A percentile compares a stretch with the other conserved stretches of the same genome.
Conservation (phyloP, 2,113 vertebrate species). For the Brachyhypopomus occidentalis region DNA sequence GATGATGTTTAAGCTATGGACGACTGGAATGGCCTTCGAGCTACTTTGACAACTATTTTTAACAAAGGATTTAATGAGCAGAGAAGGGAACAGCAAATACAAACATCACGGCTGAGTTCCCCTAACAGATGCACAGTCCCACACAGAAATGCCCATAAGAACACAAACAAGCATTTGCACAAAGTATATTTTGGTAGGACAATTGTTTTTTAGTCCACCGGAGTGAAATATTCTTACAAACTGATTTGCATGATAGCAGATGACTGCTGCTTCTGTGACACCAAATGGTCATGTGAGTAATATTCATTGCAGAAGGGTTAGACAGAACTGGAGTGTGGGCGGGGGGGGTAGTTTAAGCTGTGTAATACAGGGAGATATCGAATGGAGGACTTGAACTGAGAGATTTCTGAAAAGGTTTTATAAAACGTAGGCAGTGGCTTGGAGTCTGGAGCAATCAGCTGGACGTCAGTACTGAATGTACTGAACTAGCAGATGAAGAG, state of each 20-base stretch:
- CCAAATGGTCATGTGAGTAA: background rate
- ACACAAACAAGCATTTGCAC: background rate
- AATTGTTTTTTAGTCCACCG: background rate
- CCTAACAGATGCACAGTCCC: slow-evolving; percentile 22
- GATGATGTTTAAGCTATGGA: slow-evolving; percentile 34
- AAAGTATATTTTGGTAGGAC: background rate
- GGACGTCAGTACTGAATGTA: slow-evolving; percentile 17
- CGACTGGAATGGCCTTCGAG: slow-evolving; percentile 35
- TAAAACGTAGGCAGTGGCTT: background rate
- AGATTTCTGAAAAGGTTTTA: background rate
- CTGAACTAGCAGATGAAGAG: background rate
- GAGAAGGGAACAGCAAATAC: slow-evolving; percentile 32
- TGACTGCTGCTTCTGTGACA: background rate
- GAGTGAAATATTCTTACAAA: background rate
- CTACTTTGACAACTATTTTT: slow-evolving; percentile 26
- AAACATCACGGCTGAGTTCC: slow-evolving; percentile 36
- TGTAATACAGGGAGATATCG: background rate
- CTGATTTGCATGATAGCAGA: background rate
- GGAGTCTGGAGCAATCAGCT: slow-evolving; percentile 21
- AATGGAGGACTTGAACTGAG: background rate
- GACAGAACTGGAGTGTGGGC: background rate
- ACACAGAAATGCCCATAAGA: slow-evolving; percentile 14
- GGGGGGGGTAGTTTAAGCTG: background rate
- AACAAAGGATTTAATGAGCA: slow-evolving; percentile 32
- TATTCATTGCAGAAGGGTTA: background rate